A percentile compares a stretch with the other conserved stretches of the same genome.
Conservation (phyloP, 2,113 vertebrate species). For the Diadophis punctatus region DNA sequence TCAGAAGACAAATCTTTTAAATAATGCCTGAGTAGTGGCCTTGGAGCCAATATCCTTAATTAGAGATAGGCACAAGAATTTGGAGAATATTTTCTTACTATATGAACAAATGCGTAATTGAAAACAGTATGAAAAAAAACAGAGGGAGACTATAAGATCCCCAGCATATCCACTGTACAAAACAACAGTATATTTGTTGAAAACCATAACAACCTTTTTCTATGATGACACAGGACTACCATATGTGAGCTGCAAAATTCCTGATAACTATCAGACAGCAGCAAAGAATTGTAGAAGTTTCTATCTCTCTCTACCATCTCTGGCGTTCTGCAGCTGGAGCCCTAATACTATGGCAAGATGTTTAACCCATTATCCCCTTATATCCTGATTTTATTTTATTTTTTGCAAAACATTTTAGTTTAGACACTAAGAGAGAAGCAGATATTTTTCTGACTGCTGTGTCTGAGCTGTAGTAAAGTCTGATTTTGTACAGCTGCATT, state of each 20-base stretch:
- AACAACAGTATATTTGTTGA: background rate
- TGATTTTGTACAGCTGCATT: background rate
- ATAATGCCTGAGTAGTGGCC: conserved; percentile 26
- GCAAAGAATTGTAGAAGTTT: background rate
- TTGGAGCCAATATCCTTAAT: conserved; percentile 9
- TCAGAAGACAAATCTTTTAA: conserved; percentile 50
- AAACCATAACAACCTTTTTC: background rate
- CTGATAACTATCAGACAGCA: background rate
- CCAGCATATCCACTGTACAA: background rate
- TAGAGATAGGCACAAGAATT: background rate
- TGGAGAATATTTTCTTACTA: conserved; percentile 2
- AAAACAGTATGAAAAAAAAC: background rate
- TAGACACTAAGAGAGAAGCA: background rate
- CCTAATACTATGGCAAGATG: background rate
- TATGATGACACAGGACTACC: background rate
- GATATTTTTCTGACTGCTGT: background rate
- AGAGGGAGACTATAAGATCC: background rate
- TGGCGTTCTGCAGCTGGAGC: background rate
- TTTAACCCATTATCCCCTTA: background rate
- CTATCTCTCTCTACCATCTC: background rate
- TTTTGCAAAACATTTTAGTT: background rate
- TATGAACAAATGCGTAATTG: background rate
- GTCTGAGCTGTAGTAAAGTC: background rate
- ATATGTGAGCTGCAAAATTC: background rate
- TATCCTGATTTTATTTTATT: background rate